Evolutionary conservation across 2,113 vertebrate genomes (phyloP).

Genomic region (Rhipidura dahli): DNA sequence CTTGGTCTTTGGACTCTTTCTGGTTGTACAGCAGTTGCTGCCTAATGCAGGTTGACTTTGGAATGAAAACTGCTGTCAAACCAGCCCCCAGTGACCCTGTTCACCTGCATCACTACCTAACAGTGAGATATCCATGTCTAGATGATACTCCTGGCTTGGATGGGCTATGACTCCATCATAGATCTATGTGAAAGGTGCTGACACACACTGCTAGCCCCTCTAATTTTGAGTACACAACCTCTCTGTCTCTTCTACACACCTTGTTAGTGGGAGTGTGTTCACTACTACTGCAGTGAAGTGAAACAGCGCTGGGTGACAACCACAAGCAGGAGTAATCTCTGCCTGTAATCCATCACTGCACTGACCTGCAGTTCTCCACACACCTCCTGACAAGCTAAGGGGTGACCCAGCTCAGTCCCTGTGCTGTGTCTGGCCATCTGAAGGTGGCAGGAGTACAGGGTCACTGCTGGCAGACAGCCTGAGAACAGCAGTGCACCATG

Average conservation of each 20-base stretch:
- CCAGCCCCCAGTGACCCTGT: not conserved
- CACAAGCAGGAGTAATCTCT: not conserved
- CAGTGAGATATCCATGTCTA: rapidly evolving
- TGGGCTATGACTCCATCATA: not conserved
- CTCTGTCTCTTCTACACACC: not conserved
- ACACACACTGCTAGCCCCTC: not conserved
- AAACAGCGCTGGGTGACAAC: not conserved
- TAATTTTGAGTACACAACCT: not conserved
- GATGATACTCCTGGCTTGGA: not conserved
- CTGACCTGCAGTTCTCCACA: not conserved
- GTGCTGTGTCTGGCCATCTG: not conserved
- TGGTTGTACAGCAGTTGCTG: not conserved
- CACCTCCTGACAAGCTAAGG: not conserved
- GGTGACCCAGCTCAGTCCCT: not conserved
- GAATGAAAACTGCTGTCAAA: not conserved
- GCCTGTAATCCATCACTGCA: rapidly evolving
- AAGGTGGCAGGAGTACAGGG: not conserved
- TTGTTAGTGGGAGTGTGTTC: not conserved
- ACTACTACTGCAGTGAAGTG: not conserved
- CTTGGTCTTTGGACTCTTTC: not conserved
- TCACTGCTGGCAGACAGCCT: not conserved
- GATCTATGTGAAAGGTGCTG: not conserved
- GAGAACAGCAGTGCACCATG: not conserved
- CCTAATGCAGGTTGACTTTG: not conserved
- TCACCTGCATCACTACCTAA: not conserved